Evolutionary conservation across 1,140 invertebrate species (phyloP), one percentile per base, ranked within the genome.

Genomic region (Zaprionus taronus): DNA sequence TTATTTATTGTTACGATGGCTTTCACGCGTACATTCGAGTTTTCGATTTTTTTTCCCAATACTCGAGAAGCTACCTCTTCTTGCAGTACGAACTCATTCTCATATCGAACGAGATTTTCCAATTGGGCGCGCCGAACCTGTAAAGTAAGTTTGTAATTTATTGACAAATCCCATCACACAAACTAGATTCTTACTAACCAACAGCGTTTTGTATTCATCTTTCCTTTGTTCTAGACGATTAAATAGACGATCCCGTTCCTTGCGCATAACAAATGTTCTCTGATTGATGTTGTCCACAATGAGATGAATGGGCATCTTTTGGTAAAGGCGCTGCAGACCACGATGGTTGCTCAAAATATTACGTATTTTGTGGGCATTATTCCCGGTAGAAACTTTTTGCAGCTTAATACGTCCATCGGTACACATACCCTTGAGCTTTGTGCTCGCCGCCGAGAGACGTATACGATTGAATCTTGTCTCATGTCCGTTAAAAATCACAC

Each of bases 231-330:
- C 47, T 26, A 90, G 64, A 0, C 81, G 81, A 75, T 64, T 74
- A 28, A 72, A 41, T 12, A 92, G 57, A 9, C 90, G 91, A 81
- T 93, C 92, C 2, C 89, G 79, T 56, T 93, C 90, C 56, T 93
- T 93, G 0, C 91, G 85, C 81, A 91, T 61, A 7, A 87, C 81
- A 87, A 93, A 93, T 6, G 92, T 93, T 1, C 87, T 74, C 36
- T 92, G 89, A 80, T 93, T 92, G 1, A 93, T 91, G n/a, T 92
- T 92, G 17, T 93, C 92, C 6, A 79, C 78, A 9, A 93, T 81
- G 26, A 80, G 36, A 17, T 92, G 66, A 22, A 91, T 83, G 15
- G 92, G 92, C 92, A 93, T 93, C 24, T 77, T 81, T 53, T 86
- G 75, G 62, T 93, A 93, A 2, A 93, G 61, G 1, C 91, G 80